Base-by-base conservation (phyloP, 2,113 vertebrate genomes). In the Holacanthus passer region DNA sequence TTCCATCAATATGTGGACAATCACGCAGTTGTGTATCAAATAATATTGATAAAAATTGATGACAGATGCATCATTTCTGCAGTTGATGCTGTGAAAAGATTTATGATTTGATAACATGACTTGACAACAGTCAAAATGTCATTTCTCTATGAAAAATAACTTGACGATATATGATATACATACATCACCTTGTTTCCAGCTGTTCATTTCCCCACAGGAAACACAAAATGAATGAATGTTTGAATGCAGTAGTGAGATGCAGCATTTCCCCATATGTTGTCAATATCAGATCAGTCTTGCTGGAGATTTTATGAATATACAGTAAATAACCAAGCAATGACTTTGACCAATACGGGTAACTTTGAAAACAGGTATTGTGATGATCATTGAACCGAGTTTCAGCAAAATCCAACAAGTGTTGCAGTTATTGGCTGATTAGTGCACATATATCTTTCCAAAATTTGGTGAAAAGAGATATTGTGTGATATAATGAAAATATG, bases 61-160 rank as follows among this genome's bases (percentile, higher is more conserved):
- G 27, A 32, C 22, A 58, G 50, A 37, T 27, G 10, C 8, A 32
- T 63, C 2, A 32, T 29, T 32, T 59, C n/a, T 55, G 12, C 27
- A 62, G 64, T 0, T 68, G 32, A 56, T 56, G 47, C n/a, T 24
- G 35, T 35, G 55, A 55, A 58, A 45, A 39, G 3, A 11, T 47
- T 56, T 50, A n/a, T 50, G 50, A 22, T 41, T 32, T 64, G 35
- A 72, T 65, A 22, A 13, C 10, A 39, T 70, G 53, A 77, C 77
- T 7, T 41, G 11, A 48, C 32, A 16, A 37, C 17, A 69, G 75
- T 29, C 43, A 27, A 59, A 13, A 17, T 37, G 13, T 48, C 29
- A 58, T 60, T 77, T 77, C 48, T 13, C 35, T 41, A 56, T 73
- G 63, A 80, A 67, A 67, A 73, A 48, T 81, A 65, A 74, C 43